Base-by-base conservation (phyloP, 2,888 invertebrate species). In the Yponomeuta evonymella region DNA sequence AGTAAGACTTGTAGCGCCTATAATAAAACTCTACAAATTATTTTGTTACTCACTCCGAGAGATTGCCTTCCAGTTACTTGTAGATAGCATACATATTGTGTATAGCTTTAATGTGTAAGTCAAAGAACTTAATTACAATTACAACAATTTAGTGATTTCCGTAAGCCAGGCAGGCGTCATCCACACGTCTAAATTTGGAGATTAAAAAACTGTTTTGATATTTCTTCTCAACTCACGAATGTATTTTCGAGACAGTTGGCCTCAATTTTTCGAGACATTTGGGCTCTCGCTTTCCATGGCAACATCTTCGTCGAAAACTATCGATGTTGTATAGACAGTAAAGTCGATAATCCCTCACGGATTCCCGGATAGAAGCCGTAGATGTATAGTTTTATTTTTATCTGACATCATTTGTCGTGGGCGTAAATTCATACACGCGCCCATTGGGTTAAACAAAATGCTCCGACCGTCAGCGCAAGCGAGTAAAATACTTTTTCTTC, bases 381-480 rank as follows among this genome's bases (percentile, higher is more conserved):
- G 29, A 65, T 29, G 3, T 58, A 15, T 58, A 15, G 51, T 58
- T 43, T 29, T 29, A 65, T 6, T 65, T 65, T 65, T 65, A 11
- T 65, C 51, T 12, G 51, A 43, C 43, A 43, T 43, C 43, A 43
- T 58, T 51, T 58, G 51, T 65, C 9, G 29, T 65, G 8, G 12
- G 33, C 33, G 5, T 23, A 48, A 15, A 67, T 67, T 36, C 67
- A 67, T n/a, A 36, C 43, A 67, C 48, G 43, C 36, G 48, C n/a
- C 33, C 9, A 30, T 8, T 30, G 2, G 3, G 11, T 10, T 30
- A 11, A 23, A 65, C 79, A 88, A 81, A 77, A 95, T 95, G 95
- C 93, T 95, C 89, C 95, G 95, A 81, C 95, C 95, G 72, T 94
- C 95, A 72, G 95, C 95, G 9, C 95, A 95, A 88, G 94, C 95